A percentile compares a stretch with the other conserved stretches of the same genome.
Evolutionary conservation across 2,888 invertebrate genomes (phyloP).

Genomic region (Trypoxylon attenuatum): DNA sequence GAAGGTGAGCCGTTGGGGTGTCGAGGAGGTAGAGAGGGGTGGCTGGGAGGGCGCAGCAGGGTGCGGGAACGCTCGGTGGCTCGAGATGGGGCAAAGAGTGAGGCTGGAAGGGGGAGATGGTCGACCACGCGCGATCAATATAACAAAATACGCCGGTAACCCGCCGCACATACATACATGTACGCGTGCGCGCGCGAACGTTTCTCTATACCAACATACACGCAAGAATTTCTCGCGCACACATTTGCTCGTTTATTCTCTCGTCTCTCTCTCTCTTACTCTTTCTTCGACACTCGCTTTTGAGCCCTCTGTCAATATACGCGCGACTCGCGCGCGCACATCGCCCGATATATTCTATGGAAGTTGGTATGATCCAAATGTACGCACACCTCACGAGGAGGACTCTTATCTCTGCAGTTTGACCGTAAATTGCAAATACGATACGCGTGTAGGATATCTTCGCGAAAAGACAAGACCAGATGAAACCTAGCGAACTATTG

Average conservation of each 20-base stretch:
- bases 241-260: slow-evolving; percentile 4
- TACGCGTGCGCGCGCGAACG: slow-evolving; percentile 44
- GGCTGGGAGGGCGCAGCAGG: slow-evolving; percentile 40
- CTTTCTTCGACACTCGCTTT: background rate
- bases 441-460: slow-evolving; percentile 31
- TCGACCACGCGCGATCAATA: slow-evolving; percentile 74
- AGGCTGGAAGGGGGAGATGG: slow-evolving; percentile 62
- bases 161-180: slow-evolving; percentile 57
- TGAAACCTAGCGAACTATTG: slow-evolving; percentile 10
- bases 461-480: slow-evolving; percentile 11
- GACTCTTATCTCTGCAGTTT: slow-evolving; percentile 28
- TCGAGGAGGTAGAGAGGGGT: background rate
- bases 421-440: slow-evolving; percentile 37
- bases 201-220: no score
- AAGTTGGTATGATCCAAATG: slow-evolving; percentile 44
- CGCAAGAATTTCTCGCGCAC: no score
- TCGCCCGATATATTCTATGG: background rate
- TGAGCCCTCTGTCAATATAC: slow-evolving; percentile 19
- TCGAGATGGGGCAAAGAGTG: slow-evolving; percentile 61
- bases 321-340: background rate
- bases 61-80: slow-evolving; percentile 59
- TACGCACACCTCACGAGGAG: slow-evolving; percentile 1
- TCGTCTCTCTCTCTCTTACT: slow-evolving; percentile 1
- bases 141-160: slow-evolving; percentile 74
- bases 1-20: background rate